phyloP scores from a whole-genome alignment of 2,797 vertebrate species.

The Oceanodroma leucorhoa region DNA sequence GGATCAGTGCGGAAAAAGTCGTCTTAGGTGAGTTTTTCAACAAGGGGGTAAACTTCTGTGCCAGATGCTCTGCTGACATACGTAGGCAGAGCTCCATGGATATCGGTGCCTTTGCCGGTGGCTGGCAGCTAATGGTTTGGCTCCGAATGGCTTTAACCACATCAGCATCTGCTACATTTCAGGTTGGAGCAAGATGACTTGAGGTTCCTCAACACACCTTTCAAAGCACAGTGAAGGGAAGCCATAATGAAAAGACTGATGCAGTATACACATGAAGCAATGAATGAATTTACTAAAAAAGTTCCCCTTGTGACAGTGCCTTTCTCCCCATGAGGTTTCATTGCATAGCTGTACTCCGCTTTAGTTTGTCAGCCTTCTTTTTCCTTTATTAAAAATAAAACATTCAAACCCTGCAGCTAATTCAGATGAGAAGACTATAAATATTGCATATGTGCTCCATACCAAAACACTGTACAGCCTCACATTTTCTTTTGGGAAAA shows the following conservation, averaged over 20 bases:
- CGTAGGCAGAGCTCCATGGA: background rate
- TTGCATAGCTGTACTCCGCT: background rate
- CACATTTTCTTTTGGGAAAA: background rate
- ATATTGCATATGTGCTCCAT: accelerated
- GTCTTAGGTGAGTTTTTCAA: background rate
- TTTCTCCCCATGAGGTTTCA: background rate
- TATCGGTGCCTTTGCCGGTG: background rate
- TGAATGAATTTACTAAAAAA: background rate
- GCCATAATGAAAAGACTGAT: background rate
- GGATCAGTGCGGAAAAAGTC: background rate
- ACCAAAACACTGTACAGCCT: background rate
- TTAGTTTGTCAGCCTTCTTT: background rate
- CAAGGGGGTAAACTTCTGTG: background rate
- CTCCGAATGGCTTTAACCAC: background rate
- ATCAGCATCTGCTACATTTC: background rate
- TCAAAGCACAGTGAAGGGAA: background rate
- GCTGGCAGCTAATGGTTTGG: background rate
- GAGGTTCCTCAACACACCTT: background rate
- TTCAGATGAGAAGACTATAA: background rate
- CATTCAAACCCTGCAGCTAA: background rate
- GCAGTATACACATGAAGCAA: background rate
- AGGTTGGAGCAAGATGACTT: background rate
- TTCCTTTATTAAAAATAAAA: background rate
- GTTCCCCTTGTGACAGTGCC: background rate
- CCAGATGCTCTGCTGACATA: background rate